A percentile compares a stretch with the other conserved stretches of the same genome.
Conservation (phyloP, 2,113 vertebrate species). For the Dunckerocampus dactyliophorus region DNA sequence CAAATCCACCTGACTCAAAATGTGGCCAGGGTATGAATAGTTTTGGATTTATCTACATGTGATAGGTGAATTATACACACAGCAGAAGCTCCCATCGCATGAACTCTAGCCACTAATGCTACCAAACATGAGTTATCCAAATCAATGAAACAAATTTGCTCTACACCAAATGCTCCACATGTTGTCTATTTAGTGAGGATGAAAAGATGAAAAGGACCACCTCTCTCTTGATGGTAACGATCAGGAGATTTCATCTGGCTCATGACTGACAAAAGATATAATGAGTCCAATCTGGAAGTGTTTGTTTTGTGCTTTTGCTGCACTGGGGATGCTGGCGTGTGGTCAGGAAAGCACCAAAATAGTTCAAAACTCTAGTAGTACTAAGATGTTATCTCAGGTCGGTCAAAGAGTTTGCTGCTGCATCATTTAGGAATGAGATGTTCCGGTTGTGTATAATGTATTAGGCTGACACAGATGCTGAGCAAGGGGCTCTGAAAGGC, state of each 20-base stretch:
- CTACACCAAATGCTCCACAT: too few species aligned
- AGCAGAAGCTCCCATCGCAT: too few species aligned
- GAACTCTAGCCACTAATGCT: too few species aligned
- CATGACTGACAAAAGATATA: not conserved
- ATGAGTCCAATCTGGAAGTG: not conserved
- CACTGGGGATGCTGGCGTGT: too few species aligned
- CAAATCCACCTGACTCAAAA: too few species aligned
- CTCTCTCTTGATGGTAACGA: not conserved
- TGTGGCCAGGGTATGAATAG: too few species aligned
- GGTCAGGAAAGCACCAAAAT: too few species aligned
- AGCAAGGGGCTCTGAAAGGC: not conserved
- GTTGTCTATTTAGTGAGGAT: not conserved
- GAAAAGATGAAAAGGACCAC: not conserved
- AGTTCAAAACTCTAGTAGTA: too few species aligned
- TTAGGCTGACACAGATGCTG: not conserved
- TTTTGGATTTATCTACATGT: too few species aligned
- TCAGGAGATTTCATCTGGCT: not conserved
- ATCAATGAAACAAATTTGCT: too few species aligned
- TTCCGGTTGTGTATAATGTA: slow-evolving; percentile 6
- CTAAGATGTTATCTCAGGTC: slow-evolving; percentile 8
- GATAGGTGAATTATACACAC: too few species aligned
- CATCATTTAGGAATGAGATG: slow-evolving; percentile 25
- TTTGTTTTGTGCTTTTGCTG: not conserved
- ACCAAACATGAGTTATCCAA: too few species aligned
- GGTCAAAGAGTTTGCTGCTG: slow-evolving; percentile 17